These are phyloP conservation scores for Homarus americanus DNA, from an alignment of 1,140 invertebrate species.

Conservation along the genomic window DNA sequence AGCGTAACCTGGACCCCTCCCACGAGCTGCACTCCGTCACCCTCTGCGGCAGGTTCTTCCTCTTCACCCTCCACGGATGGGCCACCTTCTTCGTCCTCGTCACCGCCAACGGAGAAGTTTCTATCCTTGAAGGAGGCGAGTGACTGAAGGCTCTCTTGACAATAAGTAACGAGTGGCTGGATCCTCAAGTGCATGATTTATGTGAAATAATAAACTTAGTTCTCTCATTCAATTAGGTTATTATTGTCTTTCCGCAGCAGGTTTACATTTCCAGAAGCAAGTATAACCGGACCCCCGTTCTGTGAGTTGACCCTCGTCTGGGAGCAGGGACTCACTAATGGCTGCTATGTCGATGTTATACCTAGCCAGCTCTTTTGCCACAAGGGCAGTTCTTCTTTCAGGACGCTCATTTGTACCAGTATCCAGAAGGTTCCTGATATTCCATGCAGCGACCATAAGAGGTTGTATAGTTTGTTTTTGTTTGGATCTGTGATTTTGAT, in stretches of 20 bases:
- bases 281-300: too few species aligned
- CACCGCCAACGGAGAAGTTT: background rate
- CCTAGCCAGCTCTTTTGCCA: too few species aligned
- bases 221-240: background rate
- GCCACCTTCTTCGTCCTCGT: constrained; percentile 35
- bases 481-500: too few species aligned
- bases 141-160: background rate
- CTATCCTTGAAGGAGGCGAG: constrained; percentile 30
- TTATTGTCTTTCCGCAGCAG: background rate
- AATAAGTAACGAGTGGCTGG: background rate
- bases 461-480: too few species aligned
- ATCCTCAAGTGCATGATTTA: background rate
- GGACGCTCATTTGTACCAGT: too few species aligned
- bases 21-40: constrained; percentile 21
- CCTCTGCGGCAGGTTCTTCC: constrained; percentile 36
- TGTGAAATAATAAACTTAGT: background rate
- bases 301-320: too few species aligned
- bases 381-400: too few species aligned
- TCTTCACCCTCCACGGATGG: constrained; percentile 46
- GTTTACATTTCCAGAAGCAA: too few species aligned
- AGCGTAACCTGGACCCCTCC: background rate
- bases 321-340: too few species aligned
- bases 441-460: too few species aligned
- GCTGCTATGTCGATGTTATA: too few species aligned
- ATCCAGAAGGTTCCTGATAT: too few species aligned